Evolutionary conservation across 92 coral and sea anemone species (phyloP).

Genomic region (Diadumene lineata): DNA sequence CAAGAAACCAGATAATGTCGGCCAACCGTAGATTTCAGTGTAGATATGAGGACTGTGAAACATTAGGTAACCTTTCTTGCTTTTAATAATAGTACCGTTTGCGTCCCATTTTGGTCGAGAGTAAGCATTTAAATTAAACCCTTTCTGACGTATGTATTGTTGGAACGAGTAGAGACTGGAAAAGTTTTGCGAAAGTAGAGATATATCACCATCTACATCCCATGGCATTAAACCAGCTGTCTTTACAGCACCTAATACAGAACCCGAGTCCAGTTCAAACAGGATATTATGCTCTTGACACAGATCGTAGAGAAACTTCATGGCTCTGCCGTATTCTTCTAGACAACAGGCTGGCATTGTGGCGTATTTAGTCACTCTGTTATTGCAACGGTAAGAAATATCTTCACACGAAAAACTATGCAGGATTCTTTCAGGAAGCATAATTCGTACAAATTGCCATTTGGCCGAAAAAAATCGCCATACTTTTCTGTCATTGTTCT

Average conservation of each 20-base stretch:
- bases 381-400: conserved; percentile 34
- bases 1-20: conserved; percentile 22
- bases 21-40: conserved; percentile 51
- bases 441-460: conserved; percentile 18
- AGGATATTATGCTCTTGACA: conserved; percentile 20
- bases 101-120: conserved; percentile 35
- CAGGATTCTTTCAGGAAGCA: conserved; percentile 9
- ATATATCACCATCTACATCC: conserved; percentile 40
- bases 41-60: conserved; percentile 46
- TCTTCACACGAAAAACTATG: conserved; percentile 41
- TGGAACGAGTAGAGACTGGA: conserved; percentile 9
- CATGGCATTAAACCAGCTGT: conserved; percentile 17
- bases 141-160: conserved; percentile 31
- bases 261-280: conserved; percentile 42
- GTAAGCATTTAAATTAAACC: conserved; percentile 35
- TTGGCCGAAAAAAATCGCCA: conserved; percentile 31
- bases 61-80: conserved; percentile 33
- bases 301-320: conserved; percentile 33
- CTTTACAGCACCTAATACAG: conserved; percentile 32
- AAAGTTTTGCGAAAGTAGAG: conserved; percentile 10
- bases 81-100: conserved; percentile 31
- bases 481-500: conserved; percentile 2
- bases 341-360: conserved; percentile 40
- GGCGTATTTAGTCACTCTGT: conserved; percentile 26
- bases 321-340: conserved; percentile 33